A percentile compares a stretch with the other conserved stretches of the same genome.
These are phyloP conservation scores for Callosobruchus maculatus DNA, from an alignment of 2,888 invertebrate genomes.

Conservation along the genomic window DNA sequence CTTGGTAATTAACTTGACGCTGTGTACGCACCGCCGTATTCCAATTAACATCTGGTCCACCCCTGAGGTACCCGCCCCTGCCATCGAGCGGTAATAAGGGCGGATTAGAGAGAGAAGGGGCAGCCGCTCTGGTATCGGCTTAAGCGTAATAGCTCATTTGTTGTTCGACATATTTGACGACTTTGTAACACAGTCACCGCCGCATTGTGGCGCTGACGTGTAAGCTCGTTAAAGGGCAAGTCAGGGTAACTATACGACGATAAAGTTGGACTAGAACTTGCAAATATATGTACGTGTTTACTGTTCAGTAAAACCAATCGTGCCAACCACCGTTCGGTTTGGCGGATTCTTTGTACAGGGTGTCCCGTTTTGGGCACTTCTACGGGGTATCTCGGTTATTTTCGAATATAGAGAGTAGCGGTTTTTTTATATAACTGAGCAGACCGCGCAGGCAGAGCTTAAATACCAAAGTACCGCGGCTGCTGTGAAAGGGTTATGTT, in stretches of 20 bases:
- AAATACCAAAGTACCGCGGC: too few species aligned
- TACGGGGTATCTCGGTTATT: too few species aligned
- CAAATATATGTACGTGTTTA: too few species aligned
- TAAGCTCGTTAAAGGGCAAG: neutral
- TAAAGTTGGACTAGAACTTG: neutral
- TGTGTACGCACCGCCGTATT: neutral
- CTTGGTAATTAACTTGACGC: too few species aligned
- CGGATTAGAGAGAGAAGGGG: neutral
- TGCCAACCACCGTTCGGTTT: too few species aligned
- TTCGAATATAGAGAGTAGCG: too few species aligned
- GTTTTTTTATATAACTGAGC: too few species aligned
- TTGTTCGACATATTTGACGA: slow-evolving; percentile 20
- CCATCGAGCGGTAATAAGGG: neutral
- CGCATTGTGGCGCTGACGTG: neutral
- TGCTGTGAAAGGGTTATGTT: too few species aligned
- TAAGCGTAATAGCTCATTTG: slow-evolving; percentile 13
- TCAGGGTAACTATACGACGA: neutral
- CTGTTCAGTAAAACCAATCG: too few species aligned
- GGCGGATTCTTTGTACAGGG: too few species aligned
- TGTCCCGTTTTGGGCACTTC: too few species aligned
- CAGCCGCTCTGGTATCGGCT: slow-evolving; percentile 9
- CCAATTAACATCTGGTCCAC: slow-evolving; percentile 1
- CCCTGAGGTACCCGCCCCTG: neutral
- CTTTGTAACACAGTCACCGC: slow-evolving; percentile 6
- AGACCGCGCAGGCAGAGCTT: too few species aligned